Conservation (phyloP, 2,797 vertebrate genomes). For the Austrolebias charrua region DNA sequence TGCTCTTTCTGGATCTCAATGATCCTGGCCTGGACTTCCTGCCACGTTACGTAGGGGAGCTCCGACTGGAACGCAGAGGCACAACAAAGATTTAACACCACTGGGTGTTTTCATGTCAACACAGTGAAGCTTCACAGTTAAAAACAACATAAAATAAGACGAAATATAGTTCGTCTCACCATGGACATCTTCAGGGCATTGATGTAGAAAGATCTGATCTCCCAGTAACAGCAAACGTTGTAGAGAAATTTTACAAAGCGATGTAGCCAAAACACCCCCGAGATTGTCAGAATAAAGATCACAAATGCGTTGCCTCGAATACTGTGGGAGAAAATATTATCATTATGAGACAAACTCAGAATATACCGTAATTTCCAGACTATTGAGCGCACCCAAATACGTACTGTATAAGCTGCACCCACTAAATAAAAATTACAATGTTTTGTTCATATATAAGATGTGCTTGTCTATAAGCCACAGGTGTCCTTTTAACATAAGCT, state of each 20-base stretch:
- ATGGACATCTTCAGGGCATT: slow-evolving; percentile 93
- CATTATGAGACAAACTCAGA: slow-evolving; percentile 5
- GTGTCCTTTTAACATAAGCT: too few species aligned
- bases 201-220: slow-evolving; percentile 96
- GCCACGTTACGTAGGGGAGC: slow-evolving; percentile 96
- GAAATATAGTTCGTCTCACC: slow-evolving; percentile 77
- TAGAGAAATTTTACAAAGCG: slow-evolving; percentile 96
- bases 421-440: too few species aligned
- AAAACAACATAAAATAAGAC: neutral
- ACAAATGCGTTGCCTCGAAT: slow-evolving; percentile 92
- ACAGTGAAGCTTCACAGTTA: neutral
- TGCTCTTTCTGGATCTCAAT: slow-evolving; percentile 99
- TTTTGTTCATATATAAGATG: too few species aligned
- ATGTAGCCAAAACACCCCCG: slow-evolving; percentile 96
- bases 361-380: too few species aligned
- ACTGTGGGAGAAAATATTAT: slow-evolving; percentile 64
- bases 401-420: too few species aligned
- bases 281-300: slow-evolving; percentile 91
- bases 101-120: neutral
- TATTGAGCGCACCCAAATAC: too few species aligned
- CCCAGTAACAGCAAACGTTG: slow-evolving; percentile 98
- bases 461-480: too few species aligned
- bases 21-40: slow-evolving; percentile 95
- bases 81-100: neutral
- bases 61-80: slow-evolving; percentile 75